Conservation (phyloP, 2,888 invertebrate genomes). For the Gymnocheta viridis region DNA sequence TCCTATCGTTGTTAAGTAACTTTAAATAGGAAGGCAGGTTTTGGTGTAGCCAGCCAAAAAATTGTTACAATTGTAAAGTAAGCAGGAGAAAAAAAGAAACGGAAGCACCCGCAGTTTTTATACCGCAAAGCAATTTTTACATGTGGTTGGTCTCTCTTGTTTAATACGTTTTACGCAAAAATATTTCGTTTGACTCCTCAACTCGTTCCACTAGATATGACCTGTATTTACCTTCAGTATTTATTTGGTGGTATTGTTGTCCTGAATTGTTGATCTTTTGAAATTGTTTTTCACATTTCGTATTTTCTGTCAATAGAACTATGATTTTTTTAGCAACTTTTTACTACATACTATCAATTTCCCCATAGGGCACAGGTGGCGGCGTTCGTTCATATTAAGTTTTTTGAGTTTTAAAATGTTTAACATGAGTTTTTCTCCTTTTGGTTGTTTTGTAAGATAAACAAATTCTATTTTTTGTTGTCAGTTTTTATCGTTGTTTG, state of each 20-base stretch:
- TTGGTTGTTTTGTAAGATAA: constrained; percentile 67
- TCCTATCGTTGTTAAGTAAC: background rate
- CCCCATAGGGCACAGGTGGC: constrained; percentile 59
- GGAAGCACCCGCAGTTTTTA: constrained; percentile 73
- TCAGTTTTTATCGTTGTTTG: constrained; percentile 36
- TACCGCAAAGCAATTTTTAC: constrained; percentile 73
- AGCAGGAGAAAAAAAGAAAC: constrained; percentile 50
- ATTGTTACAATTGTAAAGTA: background rate
- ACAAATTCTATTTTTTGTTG: constrained; percentile 33
- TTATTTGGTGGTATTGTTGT: constrained; percentile 60
- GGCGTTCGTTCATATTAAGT: constrained; percentile 25
- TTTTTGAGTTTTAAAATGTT: constrained; percentile 52
- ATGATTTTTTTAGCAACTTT: constrained; percentile 30
- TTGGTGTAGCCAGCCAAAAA: constrained; percentile 29
- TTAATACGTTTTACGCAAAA: constrained; percentile 55
- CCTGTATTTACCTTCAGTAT: constrained; percentile 40
- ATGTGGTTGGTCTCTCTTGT: constrained; percentile 66
- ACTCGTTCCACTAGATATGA: background rate
- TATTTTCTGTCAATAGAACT: constrained; percentile 63
- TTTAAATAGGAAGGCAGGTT: constrained; percentile 24
- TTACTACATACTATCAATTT: constrained; percentile 40
- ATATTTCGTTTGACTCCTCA: constrained; percentile 70
- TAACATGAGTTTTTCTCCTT: background rate
- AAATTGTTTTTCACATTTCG: constrained; percentile 18
- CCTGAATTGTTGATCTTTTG: constrained; percentile 62